phyloP scores from a whole-genome alignment of 2,113 vertebrate genomes.

The Rhagologus leucostigma region DNA sequence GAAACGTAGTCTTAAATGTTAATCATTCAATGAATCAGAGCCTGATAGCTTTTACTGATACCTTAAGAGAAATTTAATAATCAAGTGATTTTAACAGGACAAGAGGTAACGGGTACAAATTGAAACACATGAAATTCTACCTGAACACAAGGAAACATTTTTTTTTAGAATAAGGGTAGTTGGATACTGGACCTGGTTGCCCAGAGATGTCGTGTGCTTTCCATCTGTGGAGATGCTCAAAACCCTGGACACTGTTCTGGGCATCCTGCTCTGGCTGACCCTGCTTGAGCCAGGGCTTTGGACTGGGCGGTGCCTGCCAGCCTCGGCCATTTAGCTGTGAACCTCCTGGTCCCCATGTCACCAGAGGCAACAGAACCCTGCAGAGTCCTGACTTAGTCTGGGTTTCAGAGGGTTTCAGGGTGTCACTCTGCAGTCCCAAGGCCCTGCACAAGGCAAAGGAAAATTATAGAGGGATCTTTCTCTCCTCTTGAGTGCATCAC shows the following conservation, averaged over 20 bases:
- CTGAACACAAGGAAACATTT: neutral
- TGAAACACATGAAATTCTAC: neutral
- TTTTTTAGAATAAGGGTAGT: neutral
- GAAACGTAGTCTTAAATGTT: neutral
- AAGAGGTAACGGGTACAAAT: neutral
- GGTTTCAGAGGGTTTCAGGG: neutral
- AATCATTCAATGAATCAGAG: neutral
- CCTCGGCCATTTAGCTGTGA: neutral
- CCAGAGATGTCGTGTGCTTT: neutral
- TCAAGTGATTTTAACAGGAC: neutral
- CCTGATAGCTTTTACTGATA: neutral
- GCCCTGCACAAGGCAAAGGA: neutral
- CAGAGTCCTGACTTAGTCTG: neutral
- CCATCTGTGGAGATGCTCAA: neutral
- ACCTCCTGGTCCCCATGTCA: neutral
- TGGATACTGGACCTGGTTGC: neutral
- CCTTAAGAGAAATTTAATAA: neutral
- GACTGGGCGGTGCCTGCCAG: neutral
- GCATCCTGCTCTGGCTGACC: neutral
- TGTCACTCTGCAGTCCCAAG: neutral
- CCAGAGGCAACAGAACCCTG: neutral
- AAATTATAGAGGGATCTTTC: neutral
- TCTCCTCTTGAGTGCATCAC: neutral
- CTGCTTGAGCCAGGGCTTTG: fast-evolving
- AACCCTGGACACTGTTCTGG: neutral